phyloP scores from a whole-genome alignment of 1,140 invertebrate genomes.

The Musca vetustissima region DNA sequence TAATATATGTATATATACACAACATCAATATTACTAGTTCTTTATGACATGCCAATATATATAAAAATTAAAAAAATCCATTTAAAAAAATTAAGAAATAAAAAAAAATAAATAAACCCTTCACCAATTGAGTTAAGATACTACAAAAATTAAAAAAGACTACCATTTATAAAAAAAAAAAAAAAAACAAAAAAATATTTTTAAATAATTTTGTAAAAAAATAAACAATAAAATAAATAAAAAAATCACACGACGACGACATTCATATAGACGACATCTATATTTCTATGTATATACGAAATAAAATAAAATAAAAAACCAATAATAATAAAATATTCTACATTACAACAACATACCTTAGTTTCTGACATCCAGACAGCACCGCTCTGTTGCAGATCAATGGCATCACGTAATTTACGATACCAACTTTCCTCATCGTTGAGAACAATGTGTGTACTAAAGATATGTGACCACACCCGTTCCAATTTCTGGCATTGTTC shows the following conservation, averaged over 20 bases:
- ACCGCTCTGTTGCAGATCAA: constrained; percentile 90
- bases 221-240: not conserved
- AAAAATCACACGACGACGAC: not conserved
- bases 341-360: constrained; percentile 68
- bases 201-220: not conserved
- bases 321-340: not conserved
- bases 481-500: constrained; percentile 96
- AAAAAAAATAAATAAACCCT: constrained; percentile 9
- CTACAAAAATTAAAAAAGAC: not conserved
- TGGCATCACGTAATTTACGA: constrained; percentile 85
- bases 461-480: constrained; percentile 92
- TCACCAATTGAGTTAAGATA: constrained; percentile 7
- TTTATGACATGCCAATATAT: constrained; percentile 34
- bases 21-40: constrained; percentile 25
- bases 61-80: constrained; percentile 30
- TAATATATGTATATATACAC: constrained; percentile 39
- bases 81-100: not conserved
- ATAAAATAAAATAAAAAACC: not conserved
- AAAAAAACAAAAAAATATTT: constrained; percentile 4
- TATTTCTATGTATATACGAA: not conserved
- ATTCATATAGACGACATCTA: not conserved
- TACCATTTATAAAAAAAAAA: no score
- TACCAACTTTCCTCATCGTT: constrained; percentile 92
- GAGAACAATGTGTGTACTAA: constrained; percentile 85
- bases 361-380: constrained; percentile 97